Base-by-base conservation (phyloP, 2,888 invertebrate species). In the Shargacucullia verbasci region DNA sequence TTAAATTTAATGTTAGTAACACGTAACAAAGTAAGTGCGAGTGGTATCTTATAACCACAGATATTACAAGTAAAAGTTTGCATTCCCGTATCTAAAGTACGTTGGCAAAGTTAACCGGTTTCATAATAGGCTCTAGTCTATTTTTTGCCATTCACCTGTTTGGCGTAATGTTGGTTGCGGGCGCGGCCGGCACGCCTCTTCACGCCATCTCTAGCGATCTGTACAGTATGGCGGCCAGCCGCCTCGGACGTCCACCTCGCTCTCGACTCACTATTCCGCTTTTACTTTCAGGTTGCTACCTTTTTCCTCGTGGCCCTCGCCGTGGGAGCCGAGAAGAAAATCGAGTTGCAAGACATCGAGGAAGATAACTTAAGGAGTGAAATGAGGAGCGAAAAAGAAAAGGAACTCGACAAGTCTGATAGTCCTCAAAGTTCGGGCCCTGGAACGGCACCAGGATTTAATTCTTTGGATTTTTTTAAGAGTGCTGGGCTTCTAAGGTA, bases 261-360 rank as follows among this genome's bases (percentile, higher is more conserved):
- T 57, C 55, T 64, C 38, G 58, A 75, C 79, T 83, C 61, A 87
- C 79, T 73, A 76, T 80, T 80, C 78, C 79, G 72, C 86, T 88
- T 88, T 89, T 89, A 87, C 88, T 94, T 93, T 89, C 93, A 94
- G 94, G 79, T 90, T 62, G 76, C 84, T 69, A 80, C 85, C 54
- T 78, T 89, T 76, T 83, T 90, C 50, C 78, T 91, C 49, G 67
- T 92, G 62, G 80, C 70, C 54, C 65, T 89, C 40, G 84, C 82
- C 60, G 95, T 89, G 44, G 76, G 79, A 73, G 92, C 90, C 39
- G 95, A 96, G 55, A 95, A 95, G 81, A 96, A 96, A 86, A 94
- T 96, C 56, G 95, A 96, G 70, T 89, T 97, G 44, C 96, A 97
- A 83, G 97, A 97, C 85, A 96, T 97, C 66, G 97, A 97, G 81